Base-by-base conservation (phyloP, 2,113 vertebrate species). In the Nycticorax nycticorax region DNA sequence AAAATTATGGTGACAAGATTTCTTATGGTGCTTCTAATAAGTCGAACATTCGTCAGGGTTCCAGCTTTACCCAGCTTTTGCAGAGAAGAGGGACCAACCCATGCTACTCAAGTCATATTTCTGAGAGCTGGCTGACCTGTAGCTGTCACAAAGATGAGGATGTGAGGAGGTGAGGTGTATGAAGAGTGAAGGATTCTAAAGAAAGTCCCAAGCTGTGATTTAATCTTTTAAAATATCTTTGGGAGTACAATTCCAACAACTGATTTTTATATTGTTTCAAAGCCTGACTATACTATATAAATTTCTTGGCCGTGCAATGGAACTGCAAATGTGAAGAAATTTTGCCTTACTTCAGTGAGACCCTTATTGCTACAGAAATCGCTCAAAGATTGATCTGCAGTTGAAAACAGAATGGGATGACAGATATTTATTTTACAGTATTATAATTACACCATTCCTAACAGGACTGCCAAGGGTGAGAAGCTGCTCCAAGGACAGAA, bases 121-220 rank as follows among this genome's bases (percentile, higher is more conserved):
- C 55, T 55, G 53, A 73, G 47, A 78, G 15, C 11, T 53, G 37
- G 12, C 17, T 35, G 27, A 27, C 8, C 4, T 57, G 12, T 28
- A 81, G 56, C 43, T 82, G 15, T 64, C 22, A 43, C 26, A 50
- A 82, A 91, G 52, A 10, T 6, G 4, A 56, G 32, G 24, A 37
- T 0, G 1, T 24, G 62, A 75, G 35, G 16, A 56, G 4, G 6
- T 39, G 10, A 47, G 28, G 18, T 0, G 0, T 26, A 45, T 35
- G 30, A 57, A 28, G 26, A 75, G 10, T 30, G 4, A 16, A 80
- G 15, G 35, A 55, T 28, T 66, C 39, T 47, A 64, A 80, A 60
- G 30, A 52, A 83, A 80, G 9, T 3, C 5, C 6, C 7, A 66
- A 7, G 12, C 14, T 64, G 26, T 59, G 33, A 48, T 59, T 88